Evolutionary conservation across 2,113 vertebrate genomes (phyloP).

Genomic region (Ctenomys sociabilis): DNA sequence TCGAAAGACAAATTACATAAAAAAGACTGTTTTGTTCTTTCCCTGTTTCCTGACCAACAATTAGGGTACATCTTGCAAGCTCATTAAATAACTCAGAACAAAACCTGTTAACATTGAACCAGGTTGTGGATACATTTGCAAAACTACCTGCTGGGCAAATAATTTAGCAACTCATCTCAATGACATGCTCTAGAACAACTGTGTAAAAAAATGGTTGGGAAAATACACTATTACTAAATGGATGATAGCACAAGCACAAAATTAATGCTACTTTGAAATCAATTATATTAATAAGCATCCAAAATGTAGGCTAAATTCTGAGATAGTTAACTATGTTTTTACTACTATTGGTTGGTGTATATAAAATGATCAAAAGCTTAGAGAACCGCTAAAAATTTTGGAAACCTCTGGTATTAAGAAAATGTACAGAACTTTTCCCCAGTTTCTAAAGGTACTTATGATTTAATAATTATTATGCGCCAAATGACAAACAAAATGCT

Average conservation of each 20-base stretch:
- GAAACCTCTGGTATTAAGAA: neutral
- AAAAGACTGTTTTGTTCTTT: neutral
- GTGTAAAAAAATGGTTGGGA: neutral
- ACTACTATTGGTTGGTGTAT: neutral
- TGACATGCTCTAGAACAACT: neutral
- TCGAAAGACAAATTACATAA: neutral
- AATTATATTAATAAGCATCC: neutral
- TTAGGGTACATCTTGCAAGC: neutral
- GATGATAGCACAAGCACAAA: neutral
- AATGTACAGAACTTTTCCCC: neutral
- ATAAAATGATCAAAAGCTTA: neutral
- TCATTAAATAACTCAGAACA: neutral
- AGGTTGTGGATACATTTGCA: neutral
- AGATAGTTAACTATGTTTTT: neutral
- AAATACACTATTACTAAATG: neutral
- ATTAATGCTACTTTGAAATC: neutral
- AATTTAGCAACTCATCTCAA: neutral
- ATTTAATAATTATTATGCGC: conserved; percentile 21
- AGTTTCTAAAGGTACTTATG: neutral
- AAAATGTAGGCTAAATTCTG: neutral
- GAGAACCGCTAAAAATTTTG: neutral
- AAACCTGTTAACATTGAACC: neutral
- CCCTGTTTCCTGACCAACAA: neutral
- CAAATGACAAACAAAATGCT: neutral
- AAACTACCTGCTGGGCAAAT: neutral